phyloP scores from a whole-genome alignment of 2,113 vertebrate genomes.

The Andinoacara biseriatus region DNA sequence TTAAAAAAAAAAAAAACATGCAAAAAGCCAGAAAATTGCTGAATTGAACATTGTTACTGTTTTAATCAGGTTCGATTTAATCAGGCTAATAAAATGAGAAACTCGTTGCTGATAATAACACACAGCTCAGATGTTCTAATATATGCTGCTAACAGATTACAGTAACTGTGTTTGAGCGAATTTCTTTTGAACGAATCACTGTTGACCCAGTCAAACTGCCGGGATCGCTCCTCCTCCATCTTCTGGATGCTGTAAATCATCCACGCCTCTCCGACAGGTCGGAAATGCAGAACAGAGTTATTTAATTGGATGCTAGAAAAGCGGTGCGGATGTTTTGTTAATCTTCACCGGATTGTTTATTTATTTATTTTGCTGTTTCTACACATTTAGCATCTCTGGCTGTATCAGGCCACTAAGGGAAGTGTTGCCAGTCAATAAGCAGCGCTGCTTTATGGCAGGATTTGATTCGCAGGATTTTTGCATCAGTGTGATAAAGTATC shows the following conservation, averaged over 20 bases:
- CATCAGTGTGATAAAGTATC: background rate
- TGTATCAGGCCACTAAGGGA: background rate
- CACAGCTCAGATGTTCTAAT: background rate
- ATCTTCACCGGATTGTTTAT: background rate
- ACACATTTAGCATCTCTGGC: constrained; percentile 1
- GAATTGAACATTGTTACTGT: background rate
- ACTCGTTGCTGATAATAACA: background rate
- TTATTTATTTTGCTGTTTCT: background rate
- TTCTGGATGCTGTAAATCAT: constrained; percentile 12
- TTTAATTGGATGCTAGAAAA: background rate
- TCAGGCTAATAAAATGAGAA: constrained; percentile 1
- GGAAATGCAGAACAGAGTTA: background rate
- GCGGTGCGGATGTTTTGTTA: background rate
- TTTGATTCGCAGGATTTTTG: constrained; percentile 12
- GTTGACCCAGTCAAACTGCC: constrained; percentile 31
- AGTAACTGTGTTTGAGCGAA: no score
- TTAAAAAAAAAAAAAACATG: background rate
- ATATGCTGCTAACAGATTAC: background rate
- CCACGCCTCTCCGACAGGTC: background rate
- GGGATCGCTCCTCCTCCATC: constrained; percentile 15
- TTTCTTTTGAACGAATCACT: no score
- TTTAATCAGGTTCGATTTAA: background rate
- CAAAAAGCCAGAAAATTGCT: background rate
- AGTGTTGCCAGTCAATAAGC: constrained; percentile 8
- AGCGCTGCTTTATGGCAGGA: background rate